Conservation (phyloP, 2,797 vertebrate genomes). For the Tenualosa thibaudeaui region DNA sequence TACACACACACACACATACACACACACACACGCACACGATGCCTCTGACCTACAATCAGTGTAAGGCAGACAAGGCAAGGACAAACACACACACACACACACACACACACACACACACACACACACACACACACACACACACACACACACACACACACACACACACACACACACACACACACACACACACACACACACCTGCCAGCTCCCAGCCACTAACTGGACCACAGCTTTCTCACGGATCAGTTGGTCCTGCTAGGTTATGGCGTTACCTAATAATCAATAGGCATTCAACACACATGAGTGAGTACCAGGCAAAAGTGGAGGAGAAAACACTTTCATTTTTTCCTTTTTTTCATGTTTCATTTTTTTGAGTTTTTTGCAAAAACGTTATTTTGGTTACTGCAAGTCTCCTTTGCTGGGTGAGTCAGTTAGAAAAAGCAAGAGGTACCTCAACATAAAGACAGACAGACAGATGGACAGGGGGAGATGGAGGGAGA, state of each 20-base stretch:
- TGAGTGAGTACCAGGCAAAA: neutral
- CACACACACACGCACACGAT: neutral
- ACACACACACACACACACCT: neutral
- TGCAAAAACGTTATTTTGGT: slow-evolving; percentile 5
- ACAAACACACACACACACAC: too few relatives aligned
- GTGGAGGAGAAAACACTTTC: neutral
- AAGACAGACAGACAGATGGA: neutral
- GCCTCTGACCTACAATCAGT: neutral
- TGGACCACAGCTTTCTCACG: neutral
- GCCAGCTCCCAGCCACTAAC: neutral
- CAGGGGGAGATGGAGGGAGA: neutral
- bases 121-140: too few relatives aligned
- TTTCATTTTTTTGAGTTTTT: neutral
- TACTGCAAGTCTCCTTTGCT: neutral
- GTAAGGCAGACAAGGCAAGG: neutral
- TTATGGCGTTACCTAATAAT: neutral
- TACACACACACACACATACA: neutral
- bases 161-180: too few relatives aligned
- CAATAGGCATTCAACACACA: too few relatives aligned
- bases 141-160: too few relatives aligned
- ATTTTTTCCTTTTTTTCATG: neutral
- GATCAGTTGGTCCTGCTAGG: neutral
- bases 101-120: too few relatives aligned
- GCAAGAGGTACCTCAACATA: neutral
- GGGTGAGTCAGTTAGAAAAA: slow-evolving; percentile 8